Percentiles rank a stretch among this genome's conserved stretches.
Conservation (phyloP, 2,113 vertebrate species). For the human (Homo sapiens) region GRCh38 chr9:95382501-95383000, state of each 20-base stretch:
- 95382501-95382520: background rate
- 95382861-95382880: too few relatives aligned
- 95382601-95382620: background rate
- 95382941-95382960: too few relatives aligned
- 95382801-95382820: background rate
- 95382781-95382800: background rate
- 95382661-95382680: background rate
- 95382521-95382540: background rate
- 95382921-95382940: too few relatives aligned
- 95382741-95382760: background rate
- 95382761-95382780: background rate
- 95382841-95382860: too few relatives aligned
- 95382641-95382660: background rate
- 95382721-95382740: background rate
- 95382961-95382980: too few relatives aligned
- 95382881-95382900: too few relatives aligned
- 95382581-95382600: background rate
- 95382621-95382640: background rate
- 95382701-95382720: background rate
- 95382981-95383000: too few relatives aligned
- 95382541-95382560: background rate
- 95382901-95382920: too few relatives aligned
- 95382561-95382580: conserved; percentile 13
- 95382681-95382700: background rate
- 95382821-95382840: too few relatives aligned